Evolutionary conservation across 2,113 vertebrate species (phyloP).

Genomic region (Trochalopteron elliotii): DNA sequence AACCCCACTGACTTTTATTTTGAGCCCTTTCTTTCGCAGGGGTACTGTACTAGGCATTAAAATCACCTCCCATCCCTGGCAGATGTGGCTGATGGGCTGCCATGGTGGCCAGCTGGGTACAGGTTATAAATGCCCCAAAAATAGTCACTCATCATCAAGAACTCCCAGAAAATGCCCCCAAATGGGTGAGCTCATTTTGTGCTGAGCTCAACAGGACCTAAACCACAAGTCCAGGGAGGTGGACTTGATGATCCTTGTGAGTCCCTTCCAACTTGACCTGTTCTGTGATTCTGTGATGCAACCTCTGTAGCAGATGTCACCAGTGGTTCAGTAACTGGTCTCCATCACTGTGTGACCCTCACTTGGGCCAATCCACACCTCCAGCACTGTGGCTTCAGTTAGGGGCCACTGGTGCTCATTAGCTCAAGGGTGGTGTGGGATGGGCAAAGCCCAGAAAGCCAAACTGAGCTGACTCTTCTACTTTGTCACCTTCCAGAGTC

Average conservation of each 20-base stretch:
- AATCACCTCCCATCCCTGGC: neutral
- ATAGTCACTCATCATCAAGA: neutral
- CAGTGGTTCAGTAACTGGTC: neutral
- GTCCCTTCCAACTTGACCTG: neutral
- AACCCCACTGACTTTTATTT: neutral
- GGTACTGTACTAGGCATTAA: neutral
- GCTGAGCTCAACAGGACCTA: neutral
- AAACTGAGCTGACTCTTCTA: neutral
- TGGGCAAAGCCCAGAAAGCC: neutral
- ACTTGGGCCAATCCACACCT: neutral
- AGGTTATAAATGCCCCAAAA: neutral
- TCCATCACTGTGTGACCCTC: neutral
- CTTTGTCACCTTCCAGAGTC: neutral
- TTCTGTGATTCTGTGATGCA: neutral
- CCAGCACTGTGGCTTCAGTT: neutral
- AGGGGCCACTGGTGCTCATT: accelerated
- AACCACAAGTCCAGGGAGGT: neutral
- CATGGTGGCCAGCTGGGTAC: neutral
- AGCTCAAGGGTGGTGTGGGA: neutral
- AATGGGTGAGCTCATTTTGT: accelerated
- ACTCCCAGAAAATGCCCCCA: neutral
- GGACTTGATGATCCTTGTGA: neutral
- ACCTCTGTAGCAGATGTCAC: neutral
- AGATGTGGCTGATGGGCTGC: neutral
- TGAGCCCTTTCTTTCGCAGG: constrained; percentile 15